phyloP scores from a whole-genome alignment of 2,888 invertebrate species.

The Epistrophella euchroma region DNA sequence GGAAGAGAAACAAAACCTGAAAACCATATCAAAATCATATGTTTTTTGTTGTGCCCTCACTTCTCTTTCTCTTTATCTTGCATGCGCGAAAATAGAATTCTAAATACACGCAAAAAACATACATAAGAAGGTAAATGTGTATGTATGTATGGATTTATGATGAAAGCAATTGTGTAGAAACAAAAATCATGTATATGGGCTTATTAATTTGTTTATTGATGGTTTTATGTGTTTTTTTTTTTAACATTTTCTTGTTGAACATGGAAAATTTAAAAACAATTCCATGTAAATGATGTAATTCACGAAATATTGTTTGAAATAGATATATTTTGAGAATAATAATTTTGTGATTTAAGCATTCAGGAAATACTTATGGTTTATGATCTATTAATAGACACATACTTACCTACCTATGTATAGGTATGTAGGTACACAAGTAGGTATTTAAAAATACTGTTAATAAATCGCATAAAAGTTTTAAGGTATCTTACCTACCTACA shows the following conservation, averaged over 20 bases:
- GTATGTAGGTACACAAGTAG: background rate
- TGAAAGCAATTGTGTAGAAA: slow-evolving; percentile 2
- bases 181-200: slow-evolving; percentile 42
- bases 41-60: slow-evolving; percentile 40
- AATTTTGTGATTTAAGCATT: background rate
- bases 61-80: slow-evolving; percentile 2
- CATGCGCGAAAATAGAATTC: slow-evolving; percentile 36
- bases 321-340: background rate
- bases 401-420: no score
- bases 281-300: slow-evolving; percentile 32
- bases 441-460: background rate
- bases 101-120: slow-evolving; percentile 17
- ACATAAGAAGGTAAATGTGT: background rate
- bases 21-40: slow-evolving; percentile 44
- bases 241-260: background rate
- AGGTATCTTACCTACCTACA: no score
- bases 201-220: slow-evolving; percentile 59
- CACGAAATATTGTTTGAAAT: background rate
- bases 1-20: slow-evolving; percentile 13
- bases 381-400: slow-evolving; percentile 1
- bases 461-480: background rate
- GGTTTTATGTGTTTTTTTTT: slow-evolving; percentile 21
- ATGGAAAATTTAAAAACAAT: slow-evolving; percentile 8
- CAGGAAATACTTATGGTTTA: slow-evolving; percentile 13
- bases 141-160: slow-evolving; percentile 1